Base-by-base conservation (phyloP, 1,140 invertebrate species). In the Drosophila cardini region DNA sequence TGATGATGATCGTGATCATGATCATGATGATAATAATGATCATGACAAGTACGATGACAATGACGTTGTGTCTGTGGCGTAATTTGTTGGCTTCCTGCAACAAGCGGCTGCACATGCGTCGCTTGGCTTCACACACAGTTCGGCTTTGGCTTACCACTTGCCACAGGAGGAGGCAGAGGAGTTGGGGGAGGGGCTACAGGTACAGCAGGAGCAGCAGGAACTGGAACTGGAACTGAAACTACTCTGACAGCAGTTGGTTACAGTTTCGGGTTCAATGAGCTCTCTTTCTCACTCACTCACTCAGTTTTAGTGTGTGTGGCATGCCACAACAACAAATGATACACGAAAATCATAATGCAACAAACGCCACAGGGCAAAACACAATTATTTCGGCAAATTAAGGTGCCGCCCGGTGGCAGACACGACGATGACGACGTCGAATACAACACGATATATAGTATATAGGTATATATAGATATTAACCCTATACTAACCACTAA, bases 51-150 rank as follows among this genome's bases (percentile, higher is more conserved):
- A 45, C 16, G 42, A 26, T 42, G 53, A 42, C 34, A 8, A 60
- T 36, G 42, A 36, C 46, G 36, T 30, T 42, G 61, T 43, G 55
- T 52, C 68, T 72, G 56, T 74, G 48, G 58, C 56, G 77, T 83
- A 87, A 87, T 89, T 87, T 87, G 83, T 87, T 86, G 79, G 82
- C 80, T 84, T 84, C 78, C 84, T 89, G 83, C 83, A 87, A 89
- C 83, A 87, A 89, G 83, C 83, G 79, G 83, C 69, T 87, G 83
- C 83, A 87, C 83, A 87, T 87, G 81, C 84, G 81, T 76, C 84
- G 84, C 83, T 79, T 86, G 76, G 83, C 73, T 76, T 69, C 72
- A 83, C 76, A 43, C 57, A 52, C 36, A 45, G 18, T 43, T 32
- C 6, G 15, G 32, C 5, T 53, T 8, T 15, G 11, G 21, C 21